Evolutionary conservation across 2,797 vertebrate genomes (phyloP).

Genomic region (Triplophysa bombifrons): DNA sequence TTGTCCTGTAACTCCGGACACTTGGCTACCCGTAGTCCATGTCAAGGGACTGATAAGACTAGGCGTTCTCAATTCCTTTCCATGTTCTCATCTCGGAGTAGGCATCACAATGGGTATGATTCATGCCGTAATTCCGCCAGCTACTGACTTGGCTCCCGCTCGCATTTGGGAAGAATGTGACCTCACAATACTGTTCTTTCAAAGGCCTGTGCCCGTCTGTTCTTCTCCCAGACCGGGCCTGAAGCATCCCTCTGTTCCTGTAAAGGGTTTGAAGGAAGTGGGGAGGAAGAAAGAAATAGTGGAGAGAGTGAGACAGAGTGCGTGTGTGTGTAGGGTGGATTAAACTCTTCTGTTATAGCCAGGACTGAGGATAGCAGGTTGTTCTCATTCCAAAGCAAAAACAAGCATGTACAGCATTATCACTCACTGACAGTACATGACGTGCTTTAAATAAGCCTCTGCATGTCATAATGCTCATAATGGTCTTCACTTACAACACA

Average conservation of each 20-base stretch:
- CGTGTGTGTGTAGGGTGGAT: neutral
- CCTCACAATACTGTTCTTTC: conserved; percentile 85
- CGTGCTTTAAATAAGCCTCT: neutral
- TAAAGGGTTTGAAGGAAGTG: conserved; percentile 62
- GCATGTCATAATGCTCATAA: neutral
- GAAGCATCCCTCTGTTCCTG: conserved; percentile 75
- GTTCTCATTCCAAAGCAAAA: conserved; percentile 22
- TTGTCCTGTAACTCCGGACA: conserved; percentile 56
- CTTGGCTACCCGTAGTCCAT: conserved; percentile 72
- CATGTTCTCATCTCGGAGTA: conserved; percentile 86
- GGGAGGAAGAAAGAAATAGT: conserved; percentile 67
- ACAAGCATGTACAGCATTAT: neutral
- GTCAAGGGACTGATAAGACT: conserved; percentile 81
- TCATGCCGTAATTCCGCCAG: conserved; percentile 92
- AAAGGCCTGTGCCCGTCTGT: conserved; percentile 78
- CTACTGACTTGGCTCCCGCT: conserved; percentile 88
- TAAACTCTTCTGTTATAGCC: conserved; percentile 17
- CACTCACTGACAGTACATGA: neutral
- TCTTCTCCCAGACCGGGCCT: conserved; percentile 68
- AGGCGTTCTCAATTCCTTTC: conserved; percentile 85
- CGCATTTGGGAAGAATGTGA: conserved; percentile 82
- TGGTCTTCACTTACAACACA: neutral
- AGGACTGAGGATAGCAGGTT: conserved; percentile 17
- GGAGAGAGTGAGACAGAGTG: conserved; percentile 51
- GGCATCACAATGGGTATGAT: conserved; percentile 91